phyloP scores from a whole-genome alignment of 2,113 vertebrate genomes.

The Ictalurus punctatus region DNA sequence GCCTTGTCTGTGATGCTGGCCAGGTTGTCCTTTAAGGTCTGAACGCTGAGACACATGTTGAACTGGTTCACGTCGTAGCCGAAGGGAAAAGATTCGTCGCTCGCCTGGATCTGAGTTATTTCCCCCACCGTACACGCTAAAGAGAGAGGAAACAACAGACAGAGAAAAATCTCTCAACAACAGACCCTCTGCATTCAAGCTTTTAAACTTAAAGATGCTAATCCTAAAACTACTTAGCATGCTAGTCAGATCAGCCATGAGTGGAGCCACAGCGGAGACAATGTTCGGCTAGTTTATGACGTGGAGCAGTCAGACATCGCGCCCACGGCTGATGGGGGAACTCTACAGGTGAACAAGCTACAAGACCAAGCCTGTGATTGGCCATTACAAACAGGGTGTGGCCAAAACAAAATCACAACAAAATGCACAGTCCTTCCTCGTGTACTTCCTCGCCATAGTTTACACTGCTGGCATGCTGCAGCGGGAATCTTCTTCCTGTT shows the following conservation, averaged over 20 bases:
- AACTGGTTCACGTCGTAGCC: constrained; percentile 67
- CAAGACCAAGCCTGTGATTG: not conserved
- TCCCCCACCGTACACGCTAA: constrained; percentile 58
- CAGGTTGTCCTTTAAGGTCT: constrained; percentile 63
- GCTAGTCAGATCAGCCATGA: not conserved
- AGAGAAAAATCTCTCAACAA: not conserved
- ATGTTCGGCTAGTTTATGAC: not conserved
- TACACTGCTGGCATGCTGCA: not conserved
- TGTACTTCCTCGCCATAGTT: not conserved
- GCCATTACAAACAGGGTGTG: not conserved
- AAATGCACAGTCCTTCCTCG: too few relatives aligned
- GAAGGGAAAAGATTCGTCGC: constrained; percentile 63
- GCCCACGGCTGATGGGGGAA: not conserved
- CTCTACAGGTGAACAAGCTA: not conserved
- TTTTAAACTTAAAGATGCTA: not conserved
- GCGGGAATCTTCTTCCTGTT: not conserved
- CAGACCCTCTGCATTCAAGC: not conserved
- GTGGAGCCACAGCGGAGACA: not conserved
- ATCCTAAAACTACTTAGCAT: not conserved
- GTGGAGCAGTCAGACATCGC: too few relatives aligned
- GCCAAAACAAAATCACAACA: not conserved
- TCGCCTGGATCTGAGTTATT: constrained; percentile 63
- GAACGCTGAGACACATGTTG: constrained; percentile 63
- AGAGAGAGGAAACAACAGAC: not conserved
- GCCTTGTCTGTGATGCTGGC: constrained; percentile 57